These are phyloP conservation scores for Pardalotus punctatus DNA, from an alignment of 2,113 vertebrate species.

Conservation along the genomic window DNA sequence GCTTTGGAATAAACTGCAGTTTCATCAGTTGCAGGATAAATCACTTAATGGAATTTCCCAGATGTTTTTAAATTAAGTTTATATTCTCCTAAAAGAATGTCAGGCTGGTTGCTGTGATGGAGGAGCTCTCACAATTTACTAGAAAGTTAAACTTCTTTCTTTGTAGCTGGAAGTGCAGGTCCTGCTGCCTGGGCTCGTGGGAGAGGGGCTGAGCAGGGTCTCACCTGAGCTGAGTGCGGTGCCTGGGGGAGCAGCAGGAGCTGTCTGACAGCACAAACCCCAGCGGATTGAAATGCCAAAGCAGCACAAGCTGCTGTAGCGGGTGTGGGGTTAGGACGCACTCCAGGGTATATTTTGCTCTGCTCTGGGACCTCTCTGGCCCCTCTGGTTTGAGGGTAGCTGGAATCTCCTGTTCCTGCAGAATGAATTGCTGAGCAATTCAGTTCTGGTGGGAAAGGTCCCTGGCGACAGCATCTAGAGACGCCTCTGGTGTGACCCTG, in stretches of 20 bases:
- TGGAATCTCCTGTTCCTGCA: neutral
- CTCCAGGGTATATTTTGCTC: neutral
- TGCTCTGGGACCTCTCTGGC: neutral
- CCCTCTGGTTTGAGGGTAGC: neutral
- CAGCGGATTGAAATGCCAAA: neutral
- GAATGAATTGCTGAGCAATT: rapidly evolving
- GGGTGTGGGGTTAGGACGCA: neutral
- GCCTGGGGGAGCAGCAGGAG: neutral
- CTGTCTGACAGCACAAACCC: rapidly evolving
- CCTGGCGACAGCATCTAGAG: neutral
- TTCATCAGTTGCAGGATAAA: conserved; percentile 61
- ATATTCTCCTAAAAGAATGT: neutral
- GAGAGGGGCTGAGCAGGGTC: neutral
- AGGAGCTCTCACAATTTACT: neutral
- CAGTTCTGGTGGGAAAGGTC: neutral
- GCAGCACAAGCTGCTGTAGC: neutral
- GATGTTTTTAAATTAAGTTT: conserved; percentile 41
- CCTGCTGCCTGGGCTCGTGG: neutral
- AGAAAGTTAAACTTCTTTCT: neutral
- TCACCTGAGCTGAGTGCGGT: rapidly evolving
- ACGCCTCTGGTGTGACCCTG: neutral
- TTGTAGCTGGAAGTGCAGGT: neutral
- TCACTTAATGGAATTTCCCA: conserved; percentile 44
- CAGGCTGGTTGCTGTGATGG: neutral
- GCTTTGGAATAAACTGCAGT: conserved; percentile 48